Percentiles rank a stretch among this genome's conserved stretches.
Evolutionary conservation across 2,888 invertebrate species (phyloP).

Genomic region (Conomelus anceps): DNA sequence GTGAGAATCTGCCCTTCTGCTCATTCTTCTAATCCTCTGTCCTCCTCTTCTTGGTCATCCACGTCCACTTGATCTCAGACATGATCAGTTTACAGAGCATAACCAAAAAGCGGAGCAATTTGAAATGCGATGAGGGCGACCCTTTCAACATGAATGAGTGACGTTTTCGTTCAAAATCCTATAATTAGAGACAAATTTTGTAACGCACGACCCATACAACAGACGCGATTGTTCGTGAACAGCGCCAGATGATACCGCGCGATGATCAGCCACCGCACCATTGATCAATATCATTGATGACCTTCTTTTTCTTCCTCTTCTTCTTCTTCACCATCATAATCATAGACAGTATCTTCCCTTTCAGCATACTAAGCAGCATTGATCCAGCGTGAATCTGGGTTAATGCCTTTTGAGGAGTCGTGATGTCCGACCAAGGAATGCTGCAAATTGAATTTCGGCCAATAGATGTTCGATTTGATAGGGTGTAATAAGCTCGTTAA

Average conservation of each 20-base stretch:
- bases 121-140: no score
- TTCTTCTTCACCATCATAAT: background rate
- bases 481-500: background rate
- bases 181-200: background rate
- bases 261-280: background rate
- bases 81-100: background rate
- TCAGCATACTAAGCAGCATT: background rate
- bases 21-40: background rate
- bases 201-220: background rate
- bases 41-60: no score
- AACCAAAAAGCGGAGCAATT: background rate
- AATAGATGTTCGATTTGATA: no score
- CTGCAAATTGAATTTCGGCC: background rate
- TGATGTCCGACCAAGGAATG: background rate
- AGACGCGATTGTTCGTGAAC: no score
- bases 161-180: background rate
- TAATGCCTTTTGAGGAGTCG: background rate
- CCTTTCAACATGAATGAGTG: background rate
- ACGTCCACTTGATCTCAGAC: background rate
- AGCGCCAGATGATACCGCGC: no score
- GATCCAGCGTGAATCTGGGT: background rate
- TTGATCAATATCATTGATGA: background rate
- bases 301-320: background rate
- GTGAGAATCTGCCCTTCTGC: background rate
- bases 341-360: background rate